phyloP scores from a whole-genome alignment of 2,113 vertebrate species.

The Paedocypris sp. region DNA sequence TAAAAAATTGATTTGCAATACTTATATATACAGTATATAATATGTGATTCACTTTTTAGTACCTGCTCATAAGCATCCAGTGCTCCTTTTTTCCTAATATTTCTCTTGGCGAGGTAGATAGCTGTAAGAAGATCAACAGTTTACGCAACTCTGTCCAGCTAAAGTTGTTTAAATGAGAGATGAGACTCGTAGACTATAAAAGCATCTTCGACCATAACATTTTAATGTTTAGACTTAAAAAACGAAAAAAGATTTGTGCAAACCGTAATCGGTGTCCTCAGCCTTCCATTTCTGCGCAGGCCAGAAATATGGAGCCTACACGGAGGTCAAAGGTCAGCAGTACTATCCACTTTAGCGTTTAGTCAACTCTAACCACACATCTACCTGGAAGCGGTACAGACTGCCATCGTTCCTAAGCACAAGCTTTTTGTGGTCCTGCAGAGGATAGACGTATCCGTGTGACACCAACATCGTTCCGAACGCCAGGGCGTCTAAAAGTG shows the following conservation, averaged over 20 bases:
- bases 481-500: slow-evolving; percentile 69
- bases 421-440: slow-evolving; percentile 86
- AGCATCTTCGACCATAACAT: not conserved
- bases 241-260: slow-evolving; percentile 21
- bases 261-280: slow-evolving; percentile 91
- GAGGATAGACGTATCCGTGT: slow-evolving; percentile 85
- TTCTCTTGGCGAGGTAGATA: slow-evolving; percentile 91
- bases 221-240: no score
- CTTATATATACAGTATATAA: no score
- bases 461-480: slow-evolving; percentile 80
- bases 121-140: no score
- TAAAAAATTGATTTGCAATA: no score
- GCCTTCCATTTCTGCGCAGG: slow-evolving; percentile 76
- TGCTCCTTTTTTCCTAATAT: slow-evolving; percentile 86
- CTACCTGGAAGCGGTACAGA: slow-evolving; percentile 91
- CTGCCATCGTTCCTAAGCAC: slow-evolving; percentile 65
- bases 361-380: not conserved
- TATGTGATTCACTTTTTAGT: no score
- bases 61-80: slow-evolving; percentile 93
- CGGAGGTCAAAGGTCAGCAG: not conserved
- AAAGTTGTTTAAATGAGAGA: no score
- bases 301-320: slow-evolving; percentile 94
- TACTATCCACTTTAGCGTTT: not conserved
- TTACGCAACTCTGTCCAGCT: no score
- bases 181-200: no score